Evolutionary conservation across 2,888 invertebrate genomes (phyloP), one percentile per base, ranked within the genome.

Genomic region (Neria commutata): DNA sequence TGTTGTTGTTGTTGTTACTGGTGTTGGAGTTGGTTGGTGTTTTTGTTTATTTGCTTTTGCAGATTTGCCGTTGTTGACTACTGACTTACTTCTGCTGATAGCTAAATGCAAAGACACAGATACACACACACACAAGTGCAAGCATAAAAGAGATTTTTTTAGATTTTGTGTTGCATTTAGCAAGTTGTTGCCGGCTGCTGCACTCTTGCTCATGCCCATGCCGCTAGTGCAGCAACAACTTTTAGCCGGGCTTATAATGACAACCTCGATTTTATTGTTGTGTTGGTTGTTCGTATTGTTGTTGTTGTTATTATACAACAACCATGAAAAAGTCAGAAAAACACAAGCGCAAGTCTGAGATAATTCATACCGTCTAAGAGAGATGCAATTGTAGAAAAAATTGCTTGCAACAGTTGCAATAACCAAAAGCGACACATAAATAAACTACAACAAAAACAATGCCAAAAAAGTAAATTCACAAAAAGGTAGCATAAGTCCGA

Each of bases 271-370:
- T 21, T 40, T 51, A n/a, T 37, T 37, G 29, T 60, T 56, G 45
- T 53, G 51, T 56, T 63, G 60, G 71, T 71, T 69, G 71, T 71
- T 67, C 70, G 54, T 61, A 69, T 62, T 64, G 72, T 72, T 67
- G 70, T 70, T 70, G 66, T 68, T 72, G 72, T 72, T 72, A 73
- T 71, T 71, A 71, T 72, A 71, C 74, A 71, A 71, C n/a, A 40
- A 40, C 33, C 8, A 14, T 6, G 6, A 33, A 14, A 6, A 10
- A 10, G 40, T 19, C 16, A 19, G 17, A 40, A 14, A 16, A 40
- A 19, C n/a, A 34, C 29, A 50, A 50, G n/a, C n/a, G n/a, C n/a
- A n/a, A n/a, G n/a, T n/a, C n/a, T n/a, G n/a, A n/a, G n/a, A n/a
- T n/a, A n/a, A n/a, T n/a, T n/a, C n/a, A n/a, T n/a, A n/a, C n/a